A percentile compares a stretch with the other conserved stretches of the same genome.
phyloP scores from a whole-genome alignment of 2,113 vertebrate species.

The Halichoeres trimaculatus region DNA sequence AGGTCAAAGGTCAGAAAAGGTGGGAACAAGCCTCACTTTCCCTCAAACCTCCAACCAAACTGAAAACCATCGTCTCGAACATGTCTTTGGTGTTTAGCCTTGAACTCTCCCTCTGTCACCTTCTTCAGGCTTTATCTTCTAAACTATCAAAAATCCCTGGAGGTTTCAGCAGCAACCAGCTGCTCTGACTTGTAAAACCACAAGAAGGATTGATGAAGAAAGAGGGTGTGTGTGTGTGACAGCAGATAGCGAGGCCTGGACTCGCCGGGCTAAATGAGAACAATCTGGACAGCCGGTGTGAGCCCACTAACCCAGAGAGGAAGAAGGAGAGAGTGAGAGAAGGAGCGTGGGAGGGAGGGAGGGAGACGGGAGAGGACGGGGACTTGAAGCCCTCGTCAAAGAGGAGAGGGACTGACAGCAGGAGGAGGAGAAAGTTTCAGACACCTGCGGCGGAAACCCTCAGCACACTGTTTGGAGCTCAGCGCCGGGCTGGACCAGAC shows the following conservation, averaged over 20 bases:
- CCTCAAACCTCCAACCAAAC: constrained; percentile 15
- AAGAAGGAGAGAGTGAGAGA: constrained; percentile 27
- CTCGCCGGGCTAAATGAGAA: constrained; percentile 76
- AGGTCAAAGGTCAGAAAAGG: constrained; percentile 19
- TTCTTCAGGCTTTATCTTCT: constrained; percentile 77
- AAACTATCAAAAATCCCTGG: constrained; percentile 73
- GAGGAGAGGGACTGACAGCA: constrained; percentile 69
- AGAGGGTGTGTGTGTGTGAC: constrained; percentile 44
- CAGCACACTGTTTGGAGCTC: constrained; percentile 38
- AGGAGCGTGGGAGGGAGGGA: constrained; percentile 47
- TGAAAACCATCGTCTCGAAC: constrained; percentile 22
- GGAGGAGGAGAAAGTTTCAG: constrained; percentile 68
- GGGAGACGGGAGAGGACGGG: constrained; percentile 39
- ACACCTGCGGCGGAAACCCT: constrained; percentile 74
- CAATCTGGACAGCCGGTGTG: constrained; percentile 74
- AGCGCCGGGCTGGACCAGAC: constrained; percentile 50
- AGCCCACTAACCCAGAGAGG: constrained; percentile 45
- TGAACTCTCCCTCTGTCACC: constrained; percentile 76
- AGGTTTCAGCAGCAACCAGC: constrained; percentile 76
- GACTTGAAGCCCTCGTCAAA: constrained; percentile 73
- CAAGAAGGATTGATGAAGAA: constrained; percentile 66
- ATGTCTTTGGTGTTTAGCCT: constrained; percentile 47
- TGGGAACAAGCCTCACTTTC: constrained; percentile 30
- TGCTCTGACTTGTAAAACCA: constrained; percentile 80
- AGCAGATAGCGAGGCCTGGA: constrained; percentile 65